A percentile compares a stretch with the other conserved stretches of the same genome.
These are phyloP conservation scores for Atta colombica DNA, from an alignment of 1,140 invertebrate genomes.

Conservation along the genomic window DNA sequence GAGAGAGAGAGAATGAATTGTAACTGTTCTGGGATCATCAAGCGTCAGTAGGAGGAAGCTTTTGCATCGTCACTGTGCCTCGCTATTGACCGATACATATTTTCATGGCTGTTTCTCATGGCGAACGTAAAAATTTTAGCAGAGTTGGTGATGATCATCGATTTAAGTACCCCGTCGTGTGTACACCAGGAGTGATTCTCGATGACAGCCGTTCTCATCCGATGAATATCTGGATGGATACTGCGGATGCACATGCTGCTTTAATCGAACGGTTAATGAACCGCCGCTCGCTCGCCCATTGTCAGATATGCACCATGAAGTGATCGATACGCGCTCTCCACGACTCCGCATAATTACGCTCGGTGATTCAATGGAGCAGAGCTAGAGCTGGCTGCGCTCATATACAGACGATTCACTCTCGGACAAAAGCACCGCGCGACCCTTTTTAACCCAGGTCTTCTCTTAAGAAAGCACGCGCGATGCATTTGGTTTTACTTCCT, in stretches of 20 bases:
- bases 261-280: conserved; percentile 78
- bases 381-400: conserved; percentile 33
- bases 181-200: conserved; percentile 27
- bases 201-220: conserved; percentile 47
- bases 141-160: conserved; percentile 50
- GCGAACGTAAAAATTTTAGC: conserved; percentile 5
- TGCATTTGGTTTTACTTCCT: conserved; percentile 18
- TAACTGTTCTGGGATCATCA: conserved; percentile 29
- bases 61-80: conserved; percentile 17
- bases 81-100: conserved; percentile 46
- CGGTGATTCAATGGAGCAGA: conserved; percentile 67
- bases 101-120: conserved; percentile 9
- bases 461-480: conserved; percentile 46
- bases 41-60: conserved; percentile 19
- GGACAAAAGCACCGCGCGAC: conserved; percentile 72
- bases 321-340: conserved; percentile 69
- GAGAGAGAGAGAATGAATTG: background rate
- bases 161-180: conserved; percentile 44
- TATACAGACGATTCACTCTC: conserved; percentile 58
- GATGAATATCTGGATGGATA: conserved; percentile 51
- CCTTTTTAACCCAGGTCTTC: conserved; percentile 68
- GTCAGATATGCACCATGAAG: conserved; percentile 65
- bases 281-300: conserved; percentile 68
- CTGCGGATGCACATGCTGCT: conserved; percentile 64
- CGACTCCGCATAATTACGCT: conserved; percentile 74